Evolutionary conservation across 2,888 invertebrate species (phyloP), one percentile per base, ranked within the genome.

Genomic region (Merodon equestris): DNA sequence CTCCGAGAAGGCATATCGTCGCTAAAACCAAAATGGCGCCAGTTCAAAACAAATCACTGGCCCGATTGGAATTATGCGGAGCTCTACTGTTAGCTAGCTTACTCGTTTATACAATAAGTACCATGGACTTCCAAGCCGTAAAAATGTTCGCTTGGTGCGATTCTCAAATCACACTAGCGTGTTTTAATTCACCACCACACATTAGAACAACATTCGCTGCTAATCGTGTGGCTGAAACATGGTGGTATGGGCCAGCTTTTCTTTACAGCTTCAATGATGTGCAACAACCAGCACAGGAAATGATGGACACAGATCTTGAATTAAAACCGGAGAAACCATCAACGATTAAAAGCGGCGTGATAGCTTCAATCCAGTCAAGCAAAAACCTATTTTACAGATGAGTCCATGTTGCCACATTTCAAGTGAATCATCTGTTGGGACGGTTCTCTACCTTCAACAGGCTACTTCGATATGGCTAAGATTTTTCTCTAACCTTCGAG

Each of bases 311-410:
- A 4, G 44, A 61, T 3, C 38, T 60, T 0, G 61, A 61, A 50
- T n/a, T 10, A 10, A 61, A 50, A 9, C 7, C 27, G 0, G 12
- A 40, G 38, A 9, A 27, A 9, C 5, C 1, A 14, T 38, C 50
- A 19, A 61, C 5, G 19, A 1, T 1, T 0, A 53, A 44, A 18
- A 58, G 17, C 15, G 12, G 47, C 1, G 10, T 44, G 0, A 44
- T 56, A 7, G n/a, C 1, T n/a, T n/a, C n/a, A n/a, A n/a, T n/a
- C n/a, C n/a, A n/a, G n/a, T n/a, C n/a, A n/a, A n/a, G n/a, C n/a
- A 34, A n/a, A 45, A 58, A 36, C n/a, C 34, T 58, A 38, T 60
- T 60, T 60, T 47, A 60, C 17, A 1, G 47, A 34, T 60, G 48
- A 45, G 18, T 47, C 12, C 47, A 64, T 27, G 44, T 64, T 38